Base-by-base conservation (phyloP, 2,888 invertebrate species). In the Hofmannophila pseudospretella region DNA sequence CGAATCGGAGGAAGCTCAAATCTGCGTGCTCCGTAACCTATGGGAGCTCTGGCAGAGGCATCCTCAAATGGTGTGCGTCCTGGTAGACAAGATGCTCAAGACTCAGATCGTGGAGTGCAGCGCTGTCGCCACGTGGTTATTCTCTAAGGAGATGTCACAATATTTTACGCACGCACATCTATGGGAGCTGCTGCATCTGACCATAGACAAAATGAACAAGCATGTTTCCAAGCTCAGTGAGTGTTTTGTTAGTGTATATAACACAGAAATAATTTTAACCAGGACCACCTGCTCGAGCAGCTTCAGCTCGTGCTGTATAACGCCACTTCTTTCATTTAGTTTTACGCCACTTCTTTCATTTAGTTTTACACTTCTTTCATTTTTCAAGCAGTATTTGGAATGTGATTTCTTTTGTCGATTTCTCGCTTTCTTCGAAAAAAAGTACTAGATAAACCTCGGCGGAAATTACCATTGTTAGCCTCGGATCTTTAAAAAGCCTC, bases 51-150 rank as follows among this genome's bases (percentile, higher is more conserved):
- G 99, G 99, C 92, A 92, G 61, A 91, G 94, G 47, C 97, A 99
- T 78, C 95, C 96, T 52, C 99, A 98, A 88, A 98, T 99, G 96
- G 93, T 99, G 89, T 93, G 94, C 44, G 96, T 99, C 5, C 87
- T 99, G 3, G 94, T 98, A 2, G 98, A 99, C 82, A 99, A 99
- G 84, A 91, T 99, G 89, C 88, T 99, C 26, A 98, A 99, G 86
- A 97, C 97, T 13, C 97, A 98, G 78, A 94, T 99, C 36, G 95
- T 99, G 34, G 97, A 98, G 71, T 98, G 98, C 71, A 95, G 96
- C 37, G 95, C 98, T 0, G 98, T 99, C 8, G 98, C 98, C 31
- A 97, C 96, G 52, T 99, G 98, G 98, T 93, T 98, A 45, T 99
- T 99, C 85, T 96, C 97, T 3, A 95, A 95, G 76, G 73, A 74